A percentile compares a stretch with the other conserved stretches of the same genome.
These are phyloP conservation scores for Dipodomys stephensi DNA, from an alignment of 2,113 vertebrate species.

Conservation along the genomic window DNA sequence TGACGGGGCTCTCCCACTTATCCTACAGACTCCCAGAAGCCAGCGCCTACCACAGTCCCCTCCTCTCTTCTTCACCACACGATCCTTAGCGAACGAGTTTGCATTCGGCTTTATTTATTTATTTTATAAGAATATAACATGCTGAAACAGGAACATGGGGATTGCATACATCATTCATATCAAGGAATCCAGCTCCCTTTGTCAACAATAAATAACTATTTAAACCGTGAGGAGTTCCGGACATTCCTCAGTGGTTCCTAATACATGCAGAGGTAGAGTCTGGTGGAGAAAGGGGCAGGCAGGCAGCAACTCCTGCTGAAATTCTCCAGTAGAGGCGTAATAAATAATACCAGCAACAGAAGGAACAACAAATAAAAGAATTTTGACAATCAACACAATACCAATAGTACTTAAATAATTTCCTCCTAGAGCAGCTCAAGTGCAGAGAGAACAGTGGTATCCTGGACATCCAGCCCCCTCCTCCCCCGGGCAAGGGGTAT, in stretches of 20 bases:
- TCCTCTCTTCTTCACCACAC: not conserved
- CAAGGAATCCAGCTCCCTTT: slow-evolving; percentile 80
- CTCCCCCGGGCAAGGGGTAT: too few relatives aligned
- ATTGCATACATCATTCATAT: slow-evolving; percentile 30
- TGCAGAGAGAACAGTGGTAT: slow-evolving; percentile 47
- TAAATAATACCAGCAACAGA: slow-evolving; percentile 77
- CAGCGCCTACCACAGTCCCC: not conserved
- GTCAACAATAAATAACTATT: slow-evolving; percentile 85
- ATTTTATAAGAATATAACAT: slow-evolving; percentile 78
- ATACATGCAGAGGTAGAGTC: slow-evolving; percentile 70
- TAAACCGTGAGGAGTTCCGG: slow-evolving; percentile 67
- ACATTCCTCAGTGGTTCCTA: slow-evolving; percentile 31
- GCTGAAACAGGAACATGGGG: slow-evolving; percentile 23
- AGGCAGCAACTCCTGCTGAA: not conserved
- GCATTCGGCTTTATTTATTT: slow-evolving; percentile 60
- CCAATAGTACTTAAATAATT: slow-evolving; percentile 54
- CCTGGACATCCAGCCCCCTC: not conserved
- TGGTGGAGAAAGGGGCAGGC: not conserved
- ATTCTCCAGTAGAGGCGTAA: slow-evolving; percentile 57
- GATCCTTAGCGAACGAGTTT: not conserved
- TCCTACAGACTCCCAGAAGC: not conserved
- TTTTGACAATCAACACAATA: not conserved
- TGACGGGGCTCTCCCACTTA: rapidly evolving
- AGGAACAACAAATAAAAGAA: slow-evolving; percentile 50
- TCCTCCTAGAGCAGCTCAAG: slow-evolving; percentile 60